A percentile compares a stretch with the other conserved stretches of the same genome.
Evolutionary conservation across 2,888 invertebrate genomes (phyloP).

Genomic region (Choreutis nemorana): DNA sequence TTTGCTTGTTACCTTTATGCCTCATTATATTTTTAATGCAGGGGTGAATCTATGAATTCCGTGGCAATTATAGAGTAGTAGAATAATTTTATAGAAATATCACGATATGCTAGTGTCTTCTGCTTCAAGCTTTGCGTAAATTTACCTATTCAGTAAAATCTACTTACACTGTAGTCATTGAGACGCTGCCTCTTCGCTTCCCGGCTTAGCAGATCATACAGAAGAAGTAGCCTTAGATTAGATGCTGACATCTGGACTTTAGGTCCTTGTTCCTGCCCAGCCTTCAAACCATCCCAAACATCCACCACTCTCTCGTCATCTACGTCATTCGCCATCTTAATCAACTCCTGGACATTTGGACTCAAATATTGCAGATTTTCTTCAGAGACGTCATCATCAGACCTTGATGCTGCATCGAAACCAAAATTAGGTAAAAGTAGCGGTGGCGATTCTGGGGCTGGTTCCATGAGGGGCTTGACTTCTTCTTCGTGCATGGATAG

Average conservation of each 20-base stretch:
- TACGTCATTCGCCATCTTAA: constrained; percentile 42
- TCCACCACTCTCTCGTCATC: constrained; percentile 41
- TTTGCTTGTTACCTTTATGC: too few relatives aligned
- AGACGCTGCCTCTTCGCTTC: constrained; percentile 71
- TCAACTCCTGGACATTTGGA: constrained; percentile 44
- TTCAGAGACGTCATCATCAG: constrained; percentile 40
- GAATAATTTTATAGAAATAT: too few relatives aligned
- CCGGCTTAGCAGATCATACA: constrained; percentile 72
- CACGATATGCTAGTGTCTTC: too few relatives aligned
- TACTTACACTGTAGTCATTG: constrained; percentile 67
- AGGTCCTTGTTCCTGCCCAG: constrained; percentile 34
- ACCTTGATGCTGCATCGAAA: constrained; percentile 27
- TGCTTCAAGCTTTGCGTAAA: too few relatives aligned
- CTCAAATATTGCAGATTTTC: constrained; percentile 53
- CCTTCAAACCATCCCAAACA: constrained; percentile 38
- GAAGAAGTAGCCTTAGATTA: constrained; percentile 64
- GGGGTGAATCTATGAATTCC: too few relatives aligned
- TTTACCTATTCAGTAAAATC: too few relatives aligned
- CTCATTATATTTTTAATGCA: too few relatives aligned
- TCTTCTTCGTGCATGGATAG: constrained; percentile 37
- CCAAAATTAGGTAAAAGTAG: constrained; percentile 40
- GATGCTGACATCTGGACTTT: constrained; percentile 66
- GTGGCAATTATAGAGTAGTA: too few relatives aligned
- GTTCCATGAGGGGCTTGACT: constrained; percentile 45
- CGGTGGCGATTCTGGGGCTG: constrained; percentile 25